These are phyloP conservation scores for Helogale parvula DNA, from an alignment of 2,113 vertebrate species.

Conservation along the genomic window DNA sequence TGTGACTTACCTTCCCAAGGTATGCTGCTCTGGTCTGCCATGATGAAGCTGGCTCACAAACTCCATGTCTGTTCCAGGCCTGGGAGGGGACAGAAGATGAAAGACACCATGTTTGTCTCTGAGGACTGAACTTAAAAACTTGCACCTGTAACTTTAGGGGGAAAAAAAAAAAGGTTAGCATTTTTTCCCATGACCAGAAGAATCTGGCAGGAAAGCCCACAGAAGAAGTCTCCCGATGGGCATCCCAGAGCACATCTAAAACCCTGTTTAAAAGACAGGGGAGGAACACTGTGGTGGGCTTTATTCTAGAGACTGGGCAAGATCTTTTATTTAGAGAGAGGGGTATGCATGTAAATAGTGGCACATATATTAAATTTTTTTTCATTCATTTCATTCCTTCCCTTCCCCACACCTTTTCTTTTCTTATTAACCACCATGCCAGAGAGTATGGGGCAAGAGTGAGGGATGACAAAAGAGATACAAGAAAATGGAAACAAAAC, in stretches of 20 bases:
- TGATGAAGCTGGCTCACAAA: background rate
- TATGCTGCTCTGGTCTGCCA: background rate
- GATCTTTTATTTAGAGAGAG: background rate
- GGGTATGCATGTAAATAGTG: background rate
- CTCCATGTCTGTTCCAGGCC: background rate
- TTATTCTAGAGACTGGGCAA: background rate
- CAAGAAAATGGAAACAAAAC: background rate
- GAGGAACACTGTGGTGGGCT: background rate
- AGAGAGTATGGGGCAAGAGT: background rate
- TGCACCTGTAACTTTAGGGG: background rate
- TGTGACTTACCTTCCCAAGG: background rate
- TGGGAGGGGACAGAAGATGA: background rate
- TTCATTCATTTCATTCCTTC: background rate
- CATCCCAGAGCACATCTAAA: background rate
- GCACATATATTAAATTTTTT: background rate
- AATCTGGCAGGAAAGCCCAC: background rate
- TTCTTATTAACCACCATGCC: background rate
- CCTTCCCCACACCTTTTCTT: background rate
- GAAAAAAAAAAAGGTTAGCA: background rate
- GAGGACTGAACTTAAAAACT: background rate
- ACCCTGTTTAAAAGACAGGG: background rate
- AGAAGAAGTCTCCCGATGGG: background rate
- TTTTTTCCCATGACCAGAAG: background rate
- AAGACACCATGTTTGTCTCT: background rate
- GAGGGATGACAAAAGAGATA: background rate